A percentile compares a stretch with the other conserved stretches of the same genome.
phyloP scores from a whole-genome alignment of 1,140 invertebrate genomes.

The Dufourea novaeangliae region DNA sequence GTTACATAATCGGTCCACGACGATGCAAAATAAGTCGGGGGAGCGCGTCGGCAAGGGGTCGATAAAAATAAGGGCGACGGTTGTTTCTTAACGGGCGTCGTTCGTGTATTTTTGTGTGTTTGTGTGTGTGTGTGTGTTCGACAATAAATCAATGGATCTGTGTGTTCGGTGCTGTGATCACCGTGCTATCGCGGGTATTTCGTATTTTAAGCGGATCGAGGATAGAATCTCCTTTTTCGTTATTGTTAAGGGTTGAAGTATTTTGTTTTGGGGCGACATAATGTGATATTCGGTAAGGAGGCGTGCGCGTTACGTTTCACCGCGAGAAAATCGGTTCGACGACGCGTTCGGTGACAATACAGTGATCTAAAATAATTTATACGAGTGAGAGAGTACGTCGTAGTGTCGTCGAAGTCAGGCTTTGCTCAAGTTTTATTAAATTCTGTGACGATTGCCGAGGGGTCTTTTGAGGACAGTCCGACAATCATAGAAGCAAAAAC shows the following conservation, averaged over 20 bases:
- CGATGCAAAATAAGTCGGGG: constrained; percentile 24
- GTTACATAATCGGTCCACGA: constrained; percentile 49
- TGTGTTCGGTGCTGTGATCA: neutral
- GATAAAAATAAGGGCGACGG: constrained; percentile 14
- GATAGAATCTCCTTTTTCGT: neutral
- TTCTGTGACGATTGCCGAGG: constrained; percentile 30
- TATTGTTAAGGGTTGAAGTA: neutral
- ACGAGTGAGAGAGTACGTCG: neutral
- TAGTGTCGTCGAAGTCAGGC: neutral
- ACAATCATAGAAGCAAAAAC: constrained; percentile 77
- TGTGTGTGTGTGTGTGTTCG: neutral
- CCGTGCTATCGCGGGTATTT: neutral
- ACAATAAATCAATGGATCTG: constrained; percentile 34
- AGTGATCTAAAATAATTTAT: neutral
- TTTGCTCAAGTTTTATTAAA: neutral
- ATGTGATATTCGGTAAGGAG: neutral
- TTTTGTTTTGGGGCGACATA: neutral
- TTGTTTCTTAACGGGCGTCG: constrained; percentile 3
- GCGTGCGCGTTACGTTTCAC: neutral
- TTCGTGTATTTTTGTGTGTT: neutral
- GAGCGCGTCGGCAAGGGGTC: neutral
- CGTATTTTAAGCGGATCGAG: neutral
- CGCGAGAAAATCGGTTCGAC: neutral
- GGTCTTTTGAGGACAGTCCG: constrained; percentile 42
- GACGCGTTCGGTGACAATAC: neutral